Evolutionary conservation across 2,797 vertebrate species (phyloP).

Genomic region (Buceros bicornis): DNA sequence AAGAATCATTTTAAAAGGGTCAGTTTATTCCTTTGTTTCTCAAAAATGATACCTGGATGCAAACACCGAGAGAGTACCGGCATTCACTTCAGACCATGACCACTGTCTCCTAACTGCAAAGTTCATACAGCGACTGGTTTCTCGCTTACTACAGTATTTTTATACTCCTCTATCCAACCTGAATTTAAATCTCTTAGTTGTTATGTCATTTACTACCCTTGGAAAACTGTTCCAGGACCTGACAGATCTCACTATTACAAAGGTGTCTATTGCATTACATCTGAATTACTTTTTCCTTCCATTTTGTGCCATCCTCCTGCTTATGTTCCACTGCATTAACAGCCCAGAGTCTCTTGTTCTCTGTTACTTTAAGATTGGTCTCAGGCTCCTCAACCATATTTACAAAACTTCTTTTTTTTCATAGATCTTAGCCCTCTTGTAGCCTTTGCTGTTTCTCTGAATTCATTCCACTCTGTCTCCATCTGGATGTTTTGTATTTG

Average conservation of each 20-base stretch:
- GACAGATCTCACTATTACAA: neutral
- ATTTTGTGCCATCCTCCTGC: neutral
- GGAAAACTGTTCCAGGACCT: neutral
- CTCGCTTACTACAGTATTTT: neutral
- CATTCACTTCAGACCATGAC: neutral
- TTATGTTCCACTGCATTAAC: neutral
- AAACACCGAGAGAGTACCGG: neutral
- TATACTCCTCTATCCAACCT: neutral
- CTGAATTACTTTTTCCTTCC: neutral
- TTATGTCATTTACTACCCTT: neutral
- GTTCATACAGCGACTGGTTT: accelerated
- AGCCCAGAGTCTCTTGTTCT: neutral
- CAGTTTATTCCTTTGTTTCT: neutral
- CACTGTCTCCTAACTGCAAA: neutral
- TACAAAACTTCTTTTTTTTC: neutral
- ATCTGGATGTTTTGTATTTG: neutral
- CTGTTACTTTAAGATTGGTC: neutral
- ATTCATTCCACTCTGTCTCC: neutral
- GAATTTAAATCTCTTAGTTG: neutral
- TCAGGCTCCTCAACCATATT: neutral
- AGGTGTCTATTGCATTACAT: neutral
- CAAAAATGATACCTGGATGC: neutral
- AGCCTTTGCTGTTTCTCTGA: neutral
- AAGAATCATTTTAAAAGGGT: neutral
- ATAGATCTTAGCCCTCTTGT: neutral